These are phyloP conservation scores for Molorchus minor DNA, from an alignment of 2,888 invertebrate species.

Conservation along the genomic window DNA sequence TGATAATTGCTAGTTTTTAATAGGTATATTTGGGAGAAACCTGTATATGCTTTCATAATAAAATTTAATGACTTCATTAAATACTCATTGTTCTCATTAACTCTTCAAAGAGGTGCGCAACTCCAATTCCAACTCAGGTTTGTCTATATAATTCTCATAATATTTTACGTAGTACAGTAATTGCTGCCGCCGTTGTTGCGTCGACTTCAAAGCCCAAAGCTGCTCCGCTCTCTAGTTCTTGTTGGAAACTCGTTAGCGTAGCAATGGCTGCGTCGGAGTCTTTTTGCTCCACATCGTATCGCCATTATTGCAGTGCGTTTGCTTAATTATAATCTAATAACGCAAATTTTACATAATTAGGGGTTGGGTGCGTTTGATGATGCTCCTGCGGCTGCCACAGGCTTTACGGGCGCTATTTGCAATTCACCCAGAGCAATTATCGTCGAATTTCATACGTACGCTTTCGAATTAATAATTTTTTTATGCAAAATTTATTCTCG, in stretches of 20 bases:
- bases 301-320: conserved; percentile 49
- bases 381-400: conserved; percentile 33
- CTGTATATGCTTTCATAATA: no score
- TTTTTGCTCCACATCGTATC: conserved; percentile 47
- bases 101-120: no score
- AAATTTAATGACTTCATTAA: no score
- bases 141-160: no score
- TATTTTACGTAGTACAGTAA: no score
- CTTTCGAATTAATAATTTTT: conserved; percentile 16
- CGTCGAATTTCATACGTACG: conserved; percentile 22
- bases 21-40: no score
- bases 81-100: no score
- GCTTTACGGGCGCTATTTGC: conserved; percentile 34
- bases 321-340: conserved; percentile 53
- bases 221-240: conserved; percentile 32
- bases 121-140: no score
- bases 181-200: conserved; percentile 10
- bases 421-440: conserved; percentile 38
- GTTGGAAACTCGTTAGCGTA: conserved; percentile 48
- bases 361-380: conserved; percentile 42
- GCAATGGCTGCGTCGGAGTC: conserved; percentile 38
- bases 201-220: conserved; percentile 45
- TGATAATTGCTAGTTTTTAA: no score
- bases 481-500: no score
- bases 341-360: conserved; percentile 49